A percentile compares a stretch with the other conserved stretches of the same genome.
These are phyloP conservation scores for Pelodiscus sinensis DNA, from an alignment of 2,113 vertebrate genomes.

Conservation along the genomic window DNA sequence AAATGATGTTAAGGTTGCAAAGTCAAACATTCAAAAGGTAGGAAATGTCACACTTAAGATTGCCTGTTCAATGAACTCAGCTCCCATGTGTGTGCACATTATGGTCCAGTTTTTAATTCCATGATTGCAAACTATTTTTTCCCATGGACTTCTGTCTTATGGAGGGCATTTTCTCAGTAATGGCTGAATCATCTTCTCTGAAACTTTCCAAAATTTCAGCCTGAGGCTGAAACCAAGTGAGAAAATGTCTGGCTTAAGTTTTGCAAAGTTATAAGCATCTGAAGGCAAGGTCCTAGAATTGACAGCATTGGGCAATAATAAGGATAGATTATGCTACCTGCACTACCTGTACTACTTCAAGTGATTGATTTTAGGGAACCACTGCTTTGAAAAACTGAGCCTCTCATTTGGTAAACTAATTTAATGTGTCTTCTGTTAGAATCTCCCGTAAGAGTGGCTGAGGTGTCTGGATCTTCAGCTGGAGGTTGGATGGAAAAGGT, in stretches of 20 bases:
- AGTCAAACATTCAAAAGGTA: neutral
- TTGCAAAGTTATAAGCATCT: neutral
- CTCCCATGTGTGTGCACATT: neutral
- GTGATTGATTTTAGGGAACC: neutral
- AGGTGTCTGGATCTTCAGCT: neutral
- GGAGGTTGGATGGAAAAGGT: neutral
- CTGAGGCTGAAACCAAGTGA: neutral
- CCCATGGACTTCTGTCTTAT: neutral
- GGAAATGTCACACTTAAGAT: neutral
- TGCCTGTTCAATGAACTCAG: neutral
- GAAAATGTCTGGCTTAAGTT: neutral
- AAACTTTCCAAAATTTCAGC: neutral
- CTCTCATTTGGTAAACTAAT: neutral
- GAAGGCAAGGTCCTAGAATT: neutral
- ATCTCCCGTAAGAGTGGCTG: neutral
- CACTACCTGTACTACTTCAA: neutral
- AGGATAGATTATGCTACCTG: neutral
- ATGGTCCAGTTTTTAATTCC: neutral
- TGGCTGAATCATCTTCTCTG: neutral
- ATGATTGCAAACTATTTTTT: neutral
- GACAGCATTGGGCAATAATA: neutral
- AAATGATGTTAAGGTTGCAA: neutral
- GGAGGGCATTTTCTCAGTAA: neutral
- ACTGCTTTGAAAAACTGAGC: neutral
- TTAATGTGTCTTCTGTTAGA: accelerated